phyloP scores from a whole-genome alignment of 2,888 invertebrate genomes.

The Drosophila sordidula region DNA sequence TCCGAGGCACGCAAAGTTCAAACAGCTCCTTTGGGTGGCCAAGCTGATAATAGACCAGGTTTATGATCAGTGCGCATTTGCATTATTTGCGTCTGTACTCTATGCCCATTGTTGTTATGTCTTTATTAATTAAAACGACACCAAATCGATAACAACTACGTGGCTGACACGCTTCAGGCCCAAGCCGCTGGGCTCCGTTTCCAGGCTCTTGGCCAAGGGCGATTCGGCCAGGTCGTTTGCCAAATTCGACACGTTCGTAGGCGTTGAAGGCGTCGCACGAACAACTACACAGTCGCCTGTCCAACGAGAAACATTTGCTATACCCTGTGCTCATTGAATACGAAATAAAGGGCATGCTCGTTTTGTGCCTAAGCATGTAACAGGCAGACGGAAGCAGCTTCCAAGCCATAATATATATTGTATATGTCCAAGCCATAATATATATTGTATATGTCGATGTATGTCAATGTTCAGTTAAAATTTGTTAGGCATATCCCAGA shows the following conservation, averaged over 20 bases:
- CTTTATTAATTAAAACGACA: conserved; percentile 68
- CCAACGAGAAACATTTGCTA: conserved; percentile 43
- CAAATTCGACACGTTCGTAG: conserved; percentile 61
- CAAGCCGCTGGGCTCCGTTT: conserved; percentile 4
- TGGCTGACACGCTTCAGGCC: conserved; percentile 29
- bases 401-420: too few species aligned
- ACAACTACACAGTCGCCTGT: conserved; percentile 45
- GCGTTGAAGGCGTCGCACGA: conserved; percentile 16
- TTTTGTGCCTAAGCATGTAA: neutral
- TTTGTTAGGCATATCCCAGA: too few species aligned
- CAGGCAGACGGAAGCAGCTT: neutral
- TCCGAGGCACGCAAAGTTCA: conserved; percentile 34
- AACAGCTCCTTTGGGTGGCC: neutral
- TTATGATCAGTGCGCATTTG: conserved; percentile 46
- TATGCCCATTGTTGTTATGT: conserved; percentile 33
- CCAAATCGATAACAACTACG: conserved; percentile 63
- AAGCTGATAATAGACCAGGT: conserved; percentile 1
- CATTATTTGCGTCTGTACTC: conserved; percentile 49
- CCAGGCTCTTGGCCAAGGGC: conserved; percentile 20
- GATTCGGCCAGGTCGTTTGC: conserved; percentile 41
- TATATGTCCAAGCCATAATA: too few species aligned
- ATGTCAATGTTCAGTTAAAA: too few species aligned
- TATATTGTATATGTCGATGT: too few species aligned
- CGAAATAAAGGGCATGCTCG: neutral
- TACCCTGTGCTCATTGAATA: neutral